phyloP scores from a whole-genome alignment of 2,797 vertebrate genomes.

The Rhinatrema bivittatum region DNA sequence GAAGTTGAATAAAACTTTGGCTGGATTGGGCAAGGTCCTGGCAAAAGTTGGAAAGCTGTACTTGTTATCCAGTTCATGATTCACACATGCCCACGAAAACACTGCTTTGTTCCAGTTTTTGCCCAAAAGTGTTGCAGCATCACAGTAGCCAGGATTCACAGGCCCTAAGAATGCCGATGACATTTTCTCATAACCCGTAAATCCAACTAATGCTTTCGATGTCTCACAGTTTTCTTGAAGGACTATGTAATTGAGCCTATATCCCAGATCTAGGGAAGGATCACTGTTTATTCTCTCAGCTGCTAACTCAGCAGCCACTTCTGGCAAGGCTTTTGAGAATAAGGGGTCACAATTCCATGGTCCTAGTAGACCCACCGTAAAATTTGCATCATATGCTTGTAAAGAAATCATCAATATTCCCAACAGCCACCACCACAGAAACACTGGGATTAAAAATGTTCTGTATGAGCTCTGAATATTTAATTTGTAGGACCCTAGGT shows the following conservation, averaged over 20 bases:
- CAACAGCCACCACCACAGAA: slow-evolving; percentile 54
- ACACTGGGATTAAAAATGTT: slow-evolving; percentile 35
- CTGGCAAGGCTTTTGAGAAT: slow-evolving; percentile 54
- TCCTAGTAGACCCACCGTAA: slow-evolving; percentile 66
- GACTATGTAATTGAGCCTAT: slow-evolving; percentile 49
- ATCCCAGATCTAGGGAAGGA: slow-evolving; percentile 39
- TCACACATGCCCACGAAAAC: slow-evolving; percentile 80
- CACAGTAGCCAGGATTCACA: slow-evolving; percentile 80
- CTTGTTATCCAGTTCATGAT: slow-evolving; percentile 62
- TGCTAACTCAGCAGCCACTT: slow-evolving; percentile 48
- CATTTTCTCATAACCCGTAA: slow-evolving; percentile 57
- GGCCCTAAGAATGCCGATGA: slow-evolving; percentile 75
- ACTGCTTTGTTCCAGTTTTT: slow-evolving; percentile 81
- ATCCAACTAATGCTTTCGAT: slow-evolving; percentile 61
- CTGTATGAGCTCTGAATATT: slow-evolving; percentile 31
- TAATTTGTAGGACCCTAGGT: slow-evolving; percentile 28
- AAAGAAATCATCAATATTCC: slow-evolving; percentile 54
- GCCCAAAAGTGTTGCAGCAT: slow-evolving; percentile 67
- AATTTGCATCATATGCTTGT: slow-evolving; percentile 53
- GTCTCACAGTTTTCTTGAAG: slow-evolving; percentile 62
- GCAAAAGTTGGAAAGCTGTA: slow-evolving; percentile 61
- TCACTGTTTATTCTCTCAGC: slow-evolving; percentile 56
- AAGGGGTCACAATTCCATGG: slow-evolving; percentile 65
- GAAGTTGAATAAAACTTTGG: slow-evolving; percentile 60
- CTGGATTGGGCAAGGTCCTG: slow-evolving; percentile 66